Evolutionary conservation across 2,797 vertebrate species (phyloP).

Genomic region (Squalus acanthias): DNA sequence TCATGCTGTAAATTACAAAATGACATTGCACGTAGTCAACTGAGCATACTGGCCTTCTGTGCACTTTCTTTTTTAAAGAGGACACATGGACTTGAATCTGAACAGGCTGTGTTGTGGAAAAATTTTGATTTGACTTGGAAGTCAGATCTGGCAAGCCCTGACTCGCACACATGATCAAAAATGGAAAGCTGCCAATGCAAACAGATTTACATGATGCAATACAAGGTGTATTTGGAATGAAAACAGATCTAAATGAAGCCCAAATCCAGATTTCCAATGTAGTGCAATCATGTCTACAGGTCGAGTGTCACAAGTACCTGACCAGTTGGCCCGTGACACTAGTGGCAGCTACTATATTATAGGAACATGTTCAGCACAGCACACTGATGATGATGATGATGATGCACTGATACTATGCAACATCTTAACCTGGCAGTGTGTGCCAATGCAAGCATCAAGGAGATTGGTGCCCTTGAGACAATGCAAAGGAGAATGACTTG

Average conservation of each 20-base stretch:
- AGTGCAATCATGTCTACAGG: background rate
- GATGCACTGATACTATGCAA: too few relatives aligned
- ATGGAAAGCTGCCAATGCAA: conserved; percentile 18
- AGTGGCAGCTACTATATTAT: background rate
- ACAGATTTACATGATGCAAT: conserved; percentile 18
- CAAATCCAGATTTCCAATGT: background rate
- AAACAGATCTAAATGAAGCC: background rate
- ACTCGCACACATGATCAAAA: background rate
- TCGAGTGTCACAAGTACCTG: background rate
- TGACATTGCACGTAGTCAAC: background rate
- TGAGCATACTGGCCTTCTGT: conserved; percentile 4
- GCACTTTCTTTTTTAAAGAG: background rate
- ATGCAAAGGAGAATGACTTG: background rate
- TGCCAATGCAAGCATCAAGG: background rate
- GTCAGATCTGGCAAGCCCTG: conserved; percentile 6
- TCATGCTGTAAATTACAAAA: conserved; percentile 32
- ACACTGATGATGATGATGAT: background rate
- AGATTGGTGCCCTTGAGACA: background rate
- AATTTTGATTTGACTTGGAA: conserved; percentile 8
- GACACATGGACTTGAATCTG: background rate
- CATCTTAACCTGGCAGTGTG: background rate
- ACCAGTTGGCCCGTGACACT: background rate
- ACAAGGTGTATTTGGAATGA: conserved; percentile 23
- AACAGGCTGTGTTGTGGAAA: background rate
- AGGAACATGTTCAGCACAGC: background rate